These are phyloP conservation scores for Taurulus bubalis DNA, from an alignment of 2,113 vertebrate species.

Conservation along the genomic window DNA sequence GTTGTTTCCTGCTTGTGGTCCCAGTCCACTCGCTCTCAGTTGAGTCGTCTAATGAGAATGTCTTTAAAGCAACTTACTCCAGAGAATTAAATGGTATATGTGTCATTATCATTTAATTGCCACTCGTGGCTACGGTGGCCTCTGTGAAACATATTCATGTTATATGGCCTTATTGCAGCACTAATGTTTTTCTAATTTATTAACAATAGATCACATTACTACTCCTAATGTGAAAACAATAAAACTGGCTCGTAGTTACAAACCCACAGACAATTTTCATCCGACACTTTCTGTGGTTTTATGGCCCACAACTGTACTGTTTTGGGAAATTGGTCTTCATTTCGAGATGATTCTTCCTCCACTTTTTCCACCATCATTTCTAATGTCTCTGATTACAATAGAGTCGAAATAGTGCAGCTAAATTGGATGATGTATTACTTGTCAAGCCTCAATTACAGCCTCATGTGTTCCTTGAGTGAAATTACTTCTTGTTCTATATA, in stretches of 20 bases:
- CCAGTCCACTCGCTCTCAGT: no score
- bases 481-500: background rate
- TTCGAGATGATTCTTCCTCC: background rate
- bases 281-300: background rate
- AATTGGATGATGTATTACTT: background rate
- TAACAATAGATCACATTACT: background rate
- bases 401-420: background rate
- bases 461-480: background rate
- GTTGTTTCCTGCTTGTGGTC: no score
- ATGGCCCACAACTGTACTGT: no score
- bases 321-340: slow-evolving; percentile 1
- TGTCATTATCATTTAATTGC: background rate
- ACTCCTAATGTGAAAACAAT: background rate
- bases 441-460: background rate
- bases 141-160: background rate
- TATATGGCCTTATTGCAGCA: background rate
- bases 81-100: background rate
- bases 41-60: background rate
- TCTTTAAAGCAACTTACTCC: background rate
- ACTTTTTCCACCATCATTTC: background rate
- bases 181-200: background rate
- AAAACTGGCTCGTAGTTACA: background rate
- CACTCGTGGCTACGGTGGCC: background rate
- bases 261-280: background rate
- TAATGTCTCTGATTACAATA: background rate